Percentiles rank a stretch among this genome's conserved stretches.
Conservation (phyloP, 2,888 invertebrate genomes). For the Coleophora deauratella region DNA sequence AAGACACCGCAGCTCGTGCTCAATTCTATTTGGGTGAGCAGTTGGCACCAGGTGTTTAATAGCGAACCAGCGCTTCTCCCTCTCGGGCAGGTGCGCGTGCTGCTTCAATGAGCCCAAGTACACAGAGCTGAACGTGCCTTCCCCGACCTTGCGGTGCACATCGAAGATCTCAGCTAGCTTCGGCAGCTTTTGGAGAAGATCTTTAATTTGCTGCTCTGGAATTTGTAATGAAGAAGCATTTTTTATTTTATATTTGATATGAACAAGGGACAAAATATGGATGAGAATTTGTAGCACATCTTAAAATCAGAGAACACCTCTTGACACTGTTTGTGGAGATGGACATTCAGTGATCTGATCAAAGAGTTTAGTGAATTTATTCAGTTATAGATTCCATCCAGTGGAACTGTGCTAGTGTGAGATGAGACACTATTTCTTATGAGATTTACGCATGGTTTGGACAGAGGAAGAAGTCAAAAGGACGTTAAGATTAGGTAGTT, state of each 20-base stretch:
- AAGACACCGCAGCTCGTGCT: slow-evolving; percentile 86
- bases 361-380: too few relatives aligned
- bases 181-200: slow-evolving; percentile 71
- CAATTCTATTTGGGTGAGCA: slow-evolving; percentile 86
- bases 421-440: too few relatives aligned
- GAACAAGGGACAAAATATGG: neutral
- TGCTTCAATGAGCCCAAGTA: slow-evolving; percentile 81
- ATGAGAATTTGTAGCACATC: neutral
- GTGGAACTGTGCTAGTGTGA: too few relatives aligned
- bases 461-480: too few relatives aligned
- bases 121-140: slow-evolving; percentile 92
- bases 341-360: too few relatives aligned
- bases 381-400: too few relatives aligned
- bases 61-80: slow-evolving; percentile 79
- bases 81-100: slow-evolving; percentile 40
- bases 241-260: neutral
- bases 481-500: too few relatives aligned
- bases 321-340: neutral
- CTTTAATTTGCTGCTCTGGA: slow-evolving; percentile 51
- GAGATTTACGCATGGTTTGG: too few relatives aligned
- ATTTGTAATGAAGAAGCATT: slow-evolving; percentile 12
- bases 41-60: slow-evolving; percentile 92
- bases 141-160: slow-evolving; percentile 82
- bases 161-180: slow-evolving; percentile 77
- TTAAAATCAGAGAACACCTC: neutral